Base-by-base conservation (phyloP, 2,113 vertebrate genomes). In the Festucalex cinctus region DNA sequence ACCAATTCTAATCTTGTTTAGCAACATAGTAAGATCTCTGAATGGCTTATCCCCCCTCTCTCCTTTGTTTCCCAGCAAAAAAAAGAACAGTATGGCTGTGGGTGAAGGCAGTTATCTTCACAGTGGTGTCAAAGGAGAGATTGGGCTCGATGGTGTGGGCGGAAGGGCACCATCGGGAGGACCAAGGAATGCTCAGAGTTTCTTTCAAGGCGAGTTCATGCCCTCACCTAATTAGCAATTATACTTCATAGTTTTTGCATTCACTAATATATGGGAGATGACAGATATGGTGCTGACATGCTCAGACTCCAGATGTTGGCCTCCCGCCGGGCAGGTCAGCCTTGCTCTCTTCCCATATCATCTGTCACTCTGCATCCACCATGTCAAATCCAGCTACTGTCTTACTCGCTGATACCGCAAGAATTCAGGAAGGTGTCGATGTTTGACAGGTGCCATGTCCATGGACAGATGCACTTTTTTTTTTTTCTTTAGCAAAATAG, bases 1-100 rank as follows among this genome's bases (percentile, higher is more conserved):
- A 65, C 83, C 71, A 81, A 80, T 83, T 79, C 83, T 91, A 92
- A 92, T 93, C 91, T 88, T 87, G 88, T 91, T 91, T 91, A 90
- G 89, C 83, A 84, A 91, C 83, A 86, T 88, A 86, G 83, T 85
- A 76, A 81, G 76, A 84, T 75, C 68, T 83, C 78, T 82, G 82
- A 89, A 87, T 83, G 79, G 78, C 49, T 81, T 81, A 64, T 74
- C 64, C 70, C 65, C 61, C 32, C 46, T 6, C 3, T 46, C 36
- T 76, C 82, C 84, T 88, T 86, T 78, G 88, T 86, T 87, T 79
- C 83, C 82, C 57, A 81, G 81, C 60, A 79, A 82, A 87, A 80
- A 76, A 86, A 83, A 74, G 77, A 79, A 79, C 12, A 61, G 81
- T 72, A 36, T 8, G 39, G 56, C 66, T 41, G 69, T 41, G 65